Percentiles rank a stretch among this genome's conserved stretches.
Evolutionary conservation across 1,140 invertebrate genomes (phyloP).

Genomic region (Oncopodura yosiiana): DNA sequence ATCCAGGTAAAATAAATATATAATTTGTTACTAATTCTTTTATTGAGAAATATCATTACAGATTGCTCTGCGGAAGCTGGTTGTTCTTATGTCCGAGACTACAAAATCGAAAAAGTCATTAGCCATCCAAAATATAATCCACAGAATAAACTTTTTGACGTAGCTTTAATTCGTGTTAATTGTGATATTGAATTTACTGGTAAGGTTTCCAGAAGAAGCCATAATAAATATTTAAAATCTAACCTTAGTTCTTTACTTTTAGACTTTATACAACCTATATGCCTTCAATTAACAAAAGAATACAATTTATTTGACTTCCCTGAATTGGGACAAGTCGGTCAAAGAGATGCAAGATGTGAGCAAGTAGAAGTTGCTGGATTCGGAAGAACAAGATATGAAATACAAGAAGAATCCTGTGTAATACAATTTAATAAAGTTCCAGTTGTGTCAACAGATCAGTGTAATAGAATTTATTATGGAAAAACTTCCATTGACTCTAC

Average conservation of each 20-base stretch:
- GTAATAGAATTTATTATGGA: background rate
- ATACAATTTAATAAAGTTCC: background rate
- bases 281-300: background rate
- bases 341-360: constrained; percentile 1
- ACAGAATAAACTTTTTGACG: constrained; percentile 47
- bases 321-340: background rate
- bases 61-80: constrained; percentile 13
- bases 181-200: constrained; percentile 42
- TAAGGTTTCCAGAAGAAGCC: background rate
- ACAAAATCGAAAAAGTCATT: constrained; percentile 10
- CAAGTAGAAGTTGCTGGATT: background rate
- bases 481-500: background rate
- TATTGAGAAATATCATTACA: no score
- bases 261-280: no score
- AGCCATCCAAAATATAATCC: constrained; percentile 42
- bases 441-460: constrained; percentile 3
- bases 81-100: constrained; percentile 11
- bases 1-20: no score
- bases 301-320: background rate
- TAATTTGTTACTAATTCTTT: no score
- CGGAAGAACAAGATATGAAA: background rate
- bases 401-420: no score
- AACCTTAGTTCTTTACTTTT: no score
- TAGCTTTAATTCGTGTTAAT: constrained; percentile 50
- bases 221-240: background rate